Base-by-base conservation (phyloP, 92 coral and sea anemone species). In the Porites lobata region DNA sequence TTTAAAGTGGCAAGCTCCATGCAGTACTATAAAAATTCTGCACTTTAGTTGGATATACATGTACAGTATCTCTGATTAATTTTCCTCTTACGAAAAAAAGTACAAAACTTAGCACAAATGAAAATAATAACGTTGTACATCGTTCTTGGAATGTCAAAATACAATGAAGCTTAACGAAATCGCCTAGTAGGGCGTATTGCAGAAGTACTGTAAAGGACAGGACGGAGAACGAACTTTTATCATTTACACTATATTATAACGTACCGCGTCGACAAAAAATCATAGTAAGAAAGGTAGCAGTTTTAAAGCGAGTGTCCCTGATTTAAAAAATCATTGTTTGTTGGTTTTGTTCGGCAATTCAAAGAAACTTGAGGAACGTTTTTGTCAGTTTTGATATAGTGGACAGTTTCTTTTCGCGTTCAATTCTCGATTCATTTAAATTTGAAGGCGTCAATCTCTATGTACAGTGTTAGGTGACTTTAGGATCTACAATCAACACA, bases 391-490 rank as follows among this genome's bases (percentile, higher is more conserved):
- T 24, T 47, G 47, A 38, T 62, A 32, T 65, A 58, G 15, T 21
- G 69, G 20, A 32, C 77, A 9, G 56, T 58, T 70, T 53, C 51
- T 18, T 52, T 15, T 57, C 47, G 21, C 56, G 50, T 63, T 75
- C 52, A 62, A 15, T 21, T 2, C 63, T 14, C 51, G 50, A 4
- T 81, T 32, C 54, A 22, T 81, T 74, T 47, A 19, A 43, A 65
- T 80, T 75, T 65, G 59, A 38, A 84, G 32, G 62, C 66, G 65
- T 78, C 72, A 53, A 63, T 84, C 64, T 50, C 71, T 84, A 89
- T 89, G 93, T 92, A 92, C 95, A 92, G 83, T 75, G 69, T 79
- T 47, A 80, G 69, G 84, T 84, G 22, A 74, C 66, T 21, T 71
- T 32, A 10, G 62, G 80, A 77, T 52, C 91, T 58, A 56, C 21